Evolutionary conservation across 2,113 vertebrate species (phyloP).

Genomic region (Mastomys coucha): DNA sequence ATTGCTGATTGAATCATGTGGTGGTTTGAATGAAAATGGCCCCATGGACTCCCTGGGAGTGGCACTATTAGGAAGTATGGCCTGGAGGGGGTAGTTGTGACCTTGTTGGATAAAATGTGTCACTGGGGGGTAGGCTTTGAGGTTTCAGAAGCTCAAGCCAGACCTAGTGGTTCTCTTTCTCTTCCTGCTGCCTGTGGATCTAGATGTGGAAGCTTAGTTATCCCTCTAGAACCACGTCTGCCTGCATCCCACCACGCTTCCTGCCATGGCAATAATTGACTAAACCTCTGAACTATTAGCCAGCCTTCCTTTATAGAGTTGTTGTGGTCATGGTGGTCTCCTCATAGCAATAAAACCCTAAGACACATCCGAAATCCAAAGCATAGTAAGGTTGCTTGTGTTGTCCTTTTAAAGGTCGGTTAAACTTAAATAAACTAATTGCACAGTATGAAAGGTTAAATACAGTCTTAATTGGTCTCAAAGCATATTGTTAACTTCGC

Average conservation of each 20-base stretch:
- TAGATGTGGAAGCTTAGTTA: background rate
- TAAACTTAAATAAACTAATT: background rate
- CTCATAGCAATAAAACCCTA: background rate
- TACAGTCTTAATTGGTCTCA: background rate
- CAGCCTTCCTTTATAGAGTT: background rate
- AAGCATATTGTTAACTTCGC: background rate
- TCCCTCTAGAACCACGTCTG: background rate
- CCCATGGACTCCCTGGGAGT: too few species aligned
- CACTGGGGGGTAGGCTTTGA: too few species aligned
- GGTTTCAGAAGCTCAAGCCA: too few species aligned
- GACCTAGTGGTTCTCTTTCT: too few species aligned
- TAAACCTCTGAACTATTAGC: background rate
- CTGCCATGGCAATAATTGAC: background rate
- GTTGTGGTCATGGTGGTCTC: background rate
- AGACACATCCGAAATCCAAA: background rate
- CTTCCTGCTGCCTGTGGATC: background rate
- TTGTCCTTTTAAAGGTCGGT: background rate
- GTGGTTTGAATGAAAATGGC: too few species aligned
- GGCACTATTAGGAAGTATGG: too few species aligned
- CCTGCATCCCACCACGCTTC: background rate
- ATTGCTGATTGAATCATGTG: too few species aligned
- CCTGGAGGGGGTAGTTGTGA: too few species aligned
- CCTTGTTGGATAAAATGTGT: too few species aligned
- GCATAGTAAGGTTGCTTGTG: background rate
- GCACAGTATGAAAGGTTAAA: background rate